These are phyloP conservation scores for Hemiscyllium ocellatum DNA, from an alignment of 2,113 vertebrate species.

Conservation along the genomic window DNA sequence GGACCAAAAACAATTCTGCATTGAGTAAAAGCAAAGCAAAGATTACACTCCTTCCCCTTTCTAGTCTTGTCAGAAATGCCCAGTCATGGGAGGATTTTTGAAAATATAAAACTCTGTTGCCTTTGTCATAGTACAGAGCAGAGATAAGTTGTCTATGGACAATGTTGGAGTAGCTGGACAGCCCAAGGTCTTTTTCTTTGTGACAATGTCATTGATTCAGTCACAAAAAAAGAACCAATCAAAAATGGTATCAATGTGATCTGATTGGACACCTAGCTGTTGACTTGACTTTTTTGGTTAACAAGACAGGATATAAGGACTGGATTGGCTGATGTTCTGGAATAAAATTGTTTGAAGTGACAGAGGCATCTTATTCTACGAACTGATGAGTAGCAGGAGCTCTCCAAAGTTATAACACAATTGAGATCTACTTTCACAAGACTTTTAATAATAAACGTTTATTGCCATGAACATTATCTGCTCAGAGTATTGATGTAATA, in stretches of 20 bases:
- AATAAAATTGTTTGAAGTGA: not conserved
- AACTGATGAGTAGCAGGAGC: not conserved
- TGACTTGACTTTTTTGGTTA: not conserved
- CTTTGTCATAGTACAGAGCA: not conserved
- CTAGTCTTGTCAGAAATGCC: not conserved
- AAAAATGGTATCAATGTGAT: not conserved
- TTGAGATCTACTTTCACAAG: not conserved
- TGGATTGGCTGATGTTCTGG: not conserved
- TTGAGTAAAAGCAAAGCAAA: too few species aligned
- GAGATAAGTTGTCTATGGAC: not conserved
- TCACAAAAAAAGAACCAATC: not conserved
- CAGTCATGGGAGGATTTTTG: not conserved
- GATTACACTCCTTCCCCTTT: not conserved
- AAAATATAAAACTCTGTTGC: not conserved
- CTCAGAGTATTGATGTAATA: not conserved
- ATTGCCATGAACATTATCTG: conserved; percentile 6
- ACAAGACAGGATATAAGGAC: not conserved
- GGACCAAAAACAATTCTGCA: not conserved
- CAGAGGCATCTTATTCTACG: not conserved
- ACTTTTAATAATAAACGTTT: conserved; percentile 11
- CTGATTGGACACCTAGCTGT: not conserved
- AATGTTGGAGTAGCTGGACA: not conserved
- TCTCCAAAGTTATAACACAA: not conserved
- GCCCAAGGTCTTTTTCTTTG: not conserved
- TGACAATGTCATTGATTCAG: not conserved